Evolutionary conservation across 2,797 vertebrate genomes (phyloP).

Genomic region (Helostoma temminkii): DNA sequence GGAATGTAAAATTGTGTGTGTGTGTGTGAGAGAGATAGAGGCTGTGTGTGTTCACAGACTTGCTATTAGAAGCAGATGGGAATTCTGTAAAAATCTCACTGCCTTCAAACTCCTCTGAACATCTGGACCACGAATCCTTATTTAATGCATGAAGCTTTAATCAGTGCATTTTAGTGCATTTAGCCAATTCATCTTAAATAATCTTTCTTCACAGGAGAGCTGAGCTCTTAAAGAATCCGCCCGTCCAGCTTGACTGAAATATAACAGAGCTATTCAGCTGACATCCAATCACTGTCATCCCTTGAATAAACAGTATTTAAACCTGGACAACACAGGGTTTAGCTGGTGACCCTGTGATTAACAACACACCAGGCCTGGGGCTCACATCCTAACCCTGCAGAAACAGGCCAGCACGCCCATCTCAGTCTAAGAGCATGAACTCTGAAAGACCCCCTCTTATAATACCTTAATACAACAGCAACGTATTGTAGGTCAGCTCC

Average conservation of each 20-base stretch:
- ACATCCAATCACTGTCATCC: no score
- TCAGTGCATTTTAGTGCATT: no score
- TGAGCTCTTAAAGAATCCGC: no score
- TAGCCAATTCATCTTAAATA: no score
- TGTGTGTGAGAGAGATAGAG: neutral
- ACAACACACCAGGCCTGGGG: neutral
- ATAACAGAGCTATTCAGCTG: no score
- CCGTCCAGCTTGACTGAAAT: no score
- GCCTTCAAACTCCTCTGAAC: neutral
- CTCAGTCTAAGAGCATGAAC: slow-evolving; percentile 27
- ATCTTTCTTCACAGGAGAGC: no score
- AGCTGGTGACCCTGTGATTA: no score
- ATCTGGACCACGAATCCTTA: neutral
- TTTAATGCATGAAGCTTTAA: neutral
- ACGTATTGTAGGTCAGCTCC: slow-evolving; percentile 53
- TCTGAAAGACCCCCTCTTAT: slow-evolving; percentile 13
- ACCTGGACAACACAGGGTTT: neutral
- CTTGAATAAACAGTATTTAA: no score
- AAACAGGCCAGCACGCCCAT: slow-evolving; percentile 21
- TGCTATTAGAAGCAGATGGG: slow-evolving; percentile 29
- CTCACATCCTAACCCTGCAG: slow-evolving; percentile 11
- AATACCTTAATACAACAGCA: neutral
- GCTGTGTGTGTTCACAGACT: slow-evolving; percentile 19
- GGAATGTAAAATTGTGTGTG: slow-evolving; percentile 11
- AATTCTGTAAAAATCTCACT: slow-evolving; percentile 16